Evolutionary conservation across 2,113 vertebrate genomes (phyloP), one percentile per base, ranked within the genome.

Genomic region (Aleadryas rufinucha): DNA sequence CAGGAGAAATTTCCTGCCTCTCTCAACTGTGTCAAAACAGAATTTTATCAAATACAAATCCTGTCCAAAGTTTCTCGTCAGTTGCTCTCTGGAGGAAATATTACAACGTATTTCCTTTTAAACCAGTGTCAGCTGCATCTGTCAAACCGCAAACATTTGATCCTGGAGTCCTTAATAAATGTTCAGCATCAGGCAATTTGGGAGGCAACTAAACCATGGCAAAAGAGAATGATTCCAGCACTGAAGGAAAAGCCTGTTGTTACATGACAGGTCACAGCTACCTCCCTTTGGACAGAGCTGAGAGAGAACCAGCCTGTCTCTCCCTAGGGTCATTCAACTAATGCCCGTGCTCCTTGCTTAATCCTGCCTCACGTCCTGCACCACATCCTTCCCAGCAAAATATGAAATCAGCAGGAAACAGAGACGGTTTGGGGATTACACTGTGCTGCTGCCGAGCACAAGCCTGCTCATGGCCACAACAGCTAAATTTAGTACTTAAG

Each of bases 371-470:
- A 65, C 68, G 70, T 53, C 68, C 88, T 81, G 59, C 0, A 0
- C 53, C 10, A 11, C 1, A 19, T 84, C 83, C 94, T 91, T 96
- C 87, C 85, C 49, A 81, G 72, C 65, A 77, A 93, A 89, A 89
- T 9, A 56, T 16, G 61, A 95, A 96, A 93, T 94, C 94, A 96
- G 87, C 95, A 97, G 95, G 96, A 96, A 97, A 95, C 94, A 97
- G 95, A 31, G 77, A 65, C 3, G 16, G 68, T 91, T 94, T 92
- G 82, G 1, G 2, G 81, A 80, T 91, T 87, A 39, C 47, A 18
- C 6, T 26, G 83, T 80, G 71, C 85, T 96, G 89, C 85, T 77
- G 41, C 49, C 0, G 8, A 95, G 75, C 1, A 1, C 80, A 33
- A 31, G 39, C 72, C 91, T 45, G 52, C 27, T 42, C 68, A 19